A percentile compares a stretch with the other conserved stretches of the same genome.
Conservation (phyloP, 2,888 invertebrate species). For the Embidobia sp. region DNA sequence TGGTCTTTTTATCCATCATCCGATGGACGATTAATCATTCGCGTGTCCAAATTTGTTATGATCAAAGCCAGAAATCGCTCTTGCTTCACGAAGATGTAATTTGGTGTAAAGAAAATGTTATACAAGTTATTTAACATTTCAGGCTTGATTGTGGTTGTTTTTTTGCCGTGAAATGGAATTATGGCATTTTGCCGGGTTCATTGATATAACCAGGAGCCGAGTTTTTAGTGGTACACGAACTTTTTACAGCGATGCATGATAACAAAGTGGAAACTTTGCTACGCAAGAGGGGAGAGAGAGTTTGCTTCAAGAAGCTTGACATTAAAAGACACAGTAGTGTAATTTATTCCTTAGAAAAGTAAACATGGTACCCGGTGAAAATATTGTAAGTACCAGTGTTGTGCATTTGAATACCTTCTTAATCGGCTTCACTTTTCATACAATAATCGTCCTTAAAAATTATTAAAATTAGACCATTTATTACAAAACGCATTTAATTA, state of each 20-base stretch:
- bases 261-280: slow-evolving; percentile 54
- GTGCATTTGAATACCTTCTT: not conserved
- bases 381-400: slow-evolving; percentile 69
- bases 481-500: no score
- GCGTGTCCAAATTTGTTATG: no score
- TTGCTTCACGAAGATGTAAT: no score
- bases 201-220: slow-evolving; percentile 12
- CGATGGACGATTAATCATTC: slow-evolving; percentile 18
- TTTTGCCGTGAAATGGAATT: not conserved
- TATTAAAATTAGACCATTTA: no score
- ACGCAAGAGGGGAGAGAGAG: slow-evolving; percentile 69
- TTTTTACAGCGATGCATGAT: slow-evolving; percentile 45
- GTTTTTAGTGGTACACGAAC: slow-evolving; percentile 35
- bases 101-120: slow-evolving; percentile 17
- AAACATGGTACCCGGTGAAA: slow-evolving; percentile 69
- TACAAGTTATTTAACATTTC: slow-evolving; percentile 17
- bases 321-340: slow-evolving; percentile 63
- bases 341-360: slow-evolving; percentile 68
- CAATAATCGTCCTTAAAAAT: not conserved
- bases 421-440: not conserved
- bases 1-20: not conserved
- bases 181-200: no score
- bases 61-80: not conserved
- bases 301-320: slow-evolving; percentile 66
- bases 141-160: not conserved